Evolutionary conservation across 2,888 invertebrate species (phyloP), one percentile per base, ranked within the genome.

Genomic region (Cosmopolites sordidus): DNA sequence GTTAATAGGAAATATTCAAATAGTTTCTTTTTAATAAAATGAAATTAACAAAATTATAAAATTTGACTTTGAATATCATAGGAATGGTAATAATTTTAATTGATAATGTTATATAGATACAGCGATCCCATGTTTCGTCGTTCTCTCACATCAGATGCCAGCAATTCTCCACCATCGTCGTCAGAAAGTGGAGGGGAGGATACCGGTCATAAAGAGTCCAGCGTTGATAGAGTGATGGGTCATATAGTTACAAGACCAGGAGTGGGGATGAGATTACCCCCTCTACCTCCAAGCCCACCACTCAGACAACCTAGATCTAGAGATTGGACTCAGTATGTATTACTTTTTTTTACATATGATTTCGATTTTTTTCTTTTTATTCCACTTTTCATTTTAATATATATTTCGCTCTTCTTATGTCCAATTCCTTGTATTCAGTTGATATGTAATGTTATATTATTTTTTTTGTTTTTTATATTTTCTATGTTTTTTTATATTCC

Each of bases 181-280:
- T 72, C 72, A 0, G 73, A 73, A 45, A 73, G 73, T 5, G 71
- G 68, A 5, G 64, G 64, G 0, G 51, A 69, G 40, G 70, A 71
- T 8, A 58, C 53, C 22, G 44, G 54, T 1, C 47, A 66, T 8
- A 65, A 61, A 27, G 70, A 70, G 33, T 62, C 67, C 14, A 71
- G 67, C 52, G 62, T 74, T 1, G 75, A 75, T 56, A 62, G 73
- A 16, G 63, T 74, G 1, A 72, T 75, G 73, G 75, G 75, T 0
- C 73, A 73, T 6, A 64, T 67, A 5, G 72, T 75, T 8, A 60
- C 68, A 1, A 64, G 73, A 54, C 73, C 73, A 2, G 71, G 70
- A 8, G 56, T 65, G 5, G 63, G 64, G 4, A 70, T 70, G 66
- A 67, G 66, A 57, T 63, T 75, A 49, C 75, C 75, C 2, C 74